phyloP scores from a whole-genome alignment of 2,888 invertebrate genomes.

The Drosophila peninsularis region DNA sequence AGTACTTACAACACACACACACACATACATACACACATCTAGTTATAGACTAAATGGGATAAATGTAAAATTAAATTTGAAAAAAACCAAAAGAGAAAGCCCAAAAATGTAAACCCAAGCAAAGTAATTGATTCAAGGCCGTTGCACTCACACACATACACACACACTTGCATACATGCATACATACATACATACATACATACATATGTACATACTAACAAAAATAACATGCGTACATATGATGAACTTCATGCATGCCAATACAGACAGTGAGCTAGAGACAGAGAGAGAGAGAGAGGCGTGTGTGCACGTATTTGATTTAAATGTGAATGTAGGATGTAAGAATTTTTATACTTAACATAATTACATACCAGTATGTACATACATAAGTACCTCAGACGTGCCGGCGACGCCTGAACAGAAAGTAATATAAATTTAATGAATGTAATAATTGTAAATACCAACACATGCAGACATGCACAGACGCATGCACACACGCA shows the following conservation, averaged over 20 bases:
- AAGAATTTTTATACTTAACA: constrained; percentile 49
- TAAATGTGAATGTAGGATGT: constrained; percentile 46
- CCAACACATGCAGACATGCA: constrained; percentile 4
- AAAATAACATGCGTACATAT: constrained; percentile 19
- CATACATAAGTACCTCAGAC: constrained; percentile 56
- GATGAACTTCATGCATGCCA: constrained; percentile 10
- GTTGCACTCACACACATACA: constrained; percentile 14
- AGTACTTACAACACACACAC: constrained; percentile 25
- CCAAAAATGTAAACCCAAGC: constrained; percentile 8
- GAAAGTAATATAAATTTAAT: constrained; percentile 21
- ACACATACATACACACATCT: constrained; percentile 7
- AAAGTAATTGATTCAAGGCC: constrained; percentile 6
- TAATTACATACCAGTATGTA: constrained; percentile 35
- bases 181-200: constrained; percentile 24
- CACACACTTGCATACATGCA: constrained; percentile 21
- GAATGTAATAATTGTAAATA: constrained; percentile 41
- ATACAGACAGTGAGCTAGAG: neutral
- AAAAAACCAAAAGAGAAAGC: constrained; percentile 21
- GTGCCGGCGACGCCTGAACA: constrained; percentile 60
- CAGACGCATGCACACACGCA: constrained; percentile 9
- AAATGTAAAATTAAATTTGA: constrained; percentile 40
- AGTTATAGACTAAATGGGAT: constrained; percentile 28
- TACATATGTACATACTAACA: constrained; percentile 13
- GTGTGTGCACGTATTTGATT: constrained; percentile 38
- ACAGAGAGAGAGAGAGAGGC: neutral